Conservation (phyloP, 2,797 vertebrate species). For the Tangara arthus region DNA sequence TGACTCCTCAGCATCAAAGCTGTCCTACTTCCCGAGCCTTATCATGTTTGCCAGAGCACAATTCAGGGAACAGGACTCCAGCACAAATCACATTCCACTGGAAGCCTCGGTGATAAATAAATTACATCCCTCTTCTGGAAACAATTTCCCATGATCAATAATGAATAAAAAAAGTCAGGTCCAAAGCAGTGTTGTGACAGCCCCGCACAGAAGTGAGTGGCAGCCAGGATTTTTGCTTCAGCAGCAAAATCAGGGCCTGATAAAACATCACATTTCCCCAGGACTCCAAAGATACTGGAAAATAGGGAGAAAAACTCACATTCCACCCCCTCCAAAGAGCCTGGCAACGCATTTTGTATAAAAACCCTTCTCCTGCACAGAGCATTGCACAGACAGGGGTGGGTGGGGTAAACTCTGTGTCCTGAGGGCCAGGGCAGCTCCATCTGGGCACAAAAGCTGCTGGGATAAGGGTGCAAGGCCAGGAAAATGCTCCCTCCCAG, state of each 20-base stretch:
- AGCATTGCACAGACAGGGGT: neutral
- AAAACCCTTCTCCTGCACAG: neutral
- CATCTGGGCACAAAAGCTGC: neutral
- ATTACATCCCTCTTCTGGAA: slow-evolving; percentile 38
- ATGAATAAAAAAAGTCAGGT: slow-evolving; percentile 42
- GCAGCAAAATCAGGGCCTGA: neutral
- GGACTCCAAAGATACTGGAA: neutral
- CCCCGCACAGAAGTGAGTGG: neutral
- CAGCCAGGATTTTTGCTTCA: slow-evolving; percentile 10
- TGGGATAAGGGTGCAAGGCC: neutral
- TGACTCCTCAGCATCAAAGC: slow-evolving; percentile 44
- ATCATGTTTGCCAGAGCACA: neutral
- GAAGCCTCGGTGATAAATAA: slow-evolving; percentile 43
- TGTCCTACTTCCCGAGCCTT: slow-evolving; percentile 43
- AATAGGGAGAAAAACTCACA: neutral
- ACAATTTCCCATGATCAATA: slow-evolving; percentile 63
- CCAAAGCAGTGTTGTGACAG: slow-evolving; percentile 32
- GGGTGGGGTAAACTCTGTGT: neutral
- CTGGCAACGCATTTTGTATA: neutral
- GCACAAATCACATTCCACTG: neutral
- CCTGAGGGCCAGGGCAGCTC: neutral
- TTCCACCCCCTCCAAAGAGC: neutral
- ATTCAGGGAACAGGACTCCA: neutral
- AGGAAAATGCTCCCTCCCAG: neutral
- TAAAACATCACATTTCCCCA: neutral